Evolutionary conservation across 2,888 invertebrate genomes (phyloP), one percentile per base, ranked within the genome.

Genomic region (Galeopsomyia nigrocyanea): DNA sequence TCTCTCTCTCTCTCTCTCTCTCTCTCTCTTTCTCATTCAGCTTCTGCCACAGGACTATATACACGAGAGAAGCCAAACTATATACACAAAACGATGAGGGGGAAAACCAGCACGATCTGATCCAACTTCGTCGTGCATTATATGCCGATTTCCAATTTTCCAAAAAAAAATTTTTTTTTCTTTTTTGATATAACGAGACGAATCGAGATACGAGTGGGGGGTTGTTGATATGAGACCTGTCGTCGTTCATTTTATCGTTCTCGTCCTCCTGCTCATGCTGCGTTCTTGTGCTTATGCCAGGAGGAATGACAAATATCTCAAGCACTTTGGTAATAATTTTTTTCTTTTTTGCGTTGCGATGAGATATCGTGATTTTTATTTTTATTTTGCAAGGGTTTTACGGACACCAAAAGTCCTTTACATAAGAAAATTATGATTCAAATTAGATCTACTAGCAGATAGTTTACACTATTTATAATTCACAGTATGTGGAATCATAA

Each of bases 281-380:
- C 53, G n/a, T 58, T 19, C 39, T 46, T 22, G 68, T 50, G 16
- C 31, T n/a, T 31, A 17, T 31, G 60, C 65, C 31, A 78, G 84
- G 62, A 80, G 77, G 60, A 84, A 84, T 76, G 82, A 84, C 75
- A 82, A 79, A 67, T 84, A 80, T 76, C 73, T 83, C 22, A 71
- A 73, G 0, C 75, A 78, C 46, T 76, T 79, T 55, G 83, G 84
- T 82, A 75, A 79, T 9, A 46, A 0, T 56, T 51, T 49, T 14
- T 17, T 13, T 14, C 21, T 66, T 3, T 17, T 47, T 56, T 26
- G 21, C 31, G 14, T 7, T 17, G 14, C n/a, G 26, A 26, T 16
- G 6, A 22, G 49, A 16, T 47, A 1, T 1, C 21, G 16, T 10
- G 31, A 31, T 50, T 50, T 47, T 13, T 62, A 14, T 26, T 6